A percentile compares a stretch with the other conserved stretches of the same genome.
Evolutionary conservation across 2,113 vertebrate species (phyloP).

Genomic region (cat (Felis catus)): DNA sequence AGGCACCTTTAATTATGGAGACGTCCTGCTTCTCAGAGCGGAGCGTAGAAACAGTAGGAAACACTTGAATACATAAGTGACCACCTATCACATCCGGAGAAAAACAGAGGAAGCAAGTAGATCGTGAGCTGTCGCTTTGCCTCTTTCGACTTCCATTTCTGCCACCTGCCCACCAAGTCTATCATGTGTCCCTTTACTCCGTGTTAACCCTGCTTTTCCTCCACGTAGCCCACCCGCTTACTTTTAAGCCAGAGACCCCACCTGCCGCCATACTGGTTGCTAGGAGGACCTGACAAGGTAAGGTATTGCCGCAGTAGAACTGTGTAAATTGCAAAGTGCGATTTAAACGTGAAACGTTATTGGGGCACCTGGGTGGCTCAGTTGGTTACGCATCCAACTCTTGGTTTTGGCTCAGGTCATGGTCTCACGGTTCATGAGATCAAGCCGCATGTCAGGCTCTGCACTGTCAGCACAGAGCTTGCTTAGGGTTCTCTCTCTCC

Average conservation of each 20-base stretch:
- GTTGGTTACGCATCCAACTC: too few species aligned
- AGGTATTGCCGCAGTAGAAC: background rate
- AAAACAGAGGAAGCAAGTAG: background rate
- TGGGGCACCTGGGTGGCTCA: background rate
- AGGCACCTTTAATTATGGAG: background rate
- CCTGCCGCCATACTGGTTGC: background rate
- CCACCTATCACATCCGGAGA: background rate
- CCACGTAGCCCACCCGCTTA: background rate
- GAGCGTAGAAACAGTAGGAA: background rate
- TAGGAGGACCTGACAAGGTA: background rate
- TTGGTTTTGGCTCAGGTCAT: too few species aligned
- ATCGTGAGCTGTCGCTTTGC: background rate
- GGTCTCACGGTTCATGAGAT: too few species aligned
- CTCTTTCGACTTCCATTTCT: slow-evolving; percentile 11
- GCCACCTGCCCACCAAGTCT: background rate
- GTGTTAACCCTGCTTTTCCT: background rate
- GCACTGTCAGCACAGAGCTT: too few species aligned
- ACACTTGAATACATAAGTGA: slow-evolving; percentile 2
- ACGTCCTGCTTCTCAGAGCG: background rate
- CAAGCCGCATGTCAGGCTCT: too few species aligned
- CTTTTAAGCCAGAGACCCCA: slow-evolving; percentile 22
- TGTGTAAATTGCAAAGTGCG: background rate
- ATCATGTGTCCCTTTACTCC: background rate
- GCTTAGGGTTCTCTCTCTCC: too few species aligned
- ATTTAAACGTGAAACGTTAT: background rate